Evolutionary conservation across 2,888 invertebrate genomes (phyloP).

Genomic region (Blera fallax): DNA sequence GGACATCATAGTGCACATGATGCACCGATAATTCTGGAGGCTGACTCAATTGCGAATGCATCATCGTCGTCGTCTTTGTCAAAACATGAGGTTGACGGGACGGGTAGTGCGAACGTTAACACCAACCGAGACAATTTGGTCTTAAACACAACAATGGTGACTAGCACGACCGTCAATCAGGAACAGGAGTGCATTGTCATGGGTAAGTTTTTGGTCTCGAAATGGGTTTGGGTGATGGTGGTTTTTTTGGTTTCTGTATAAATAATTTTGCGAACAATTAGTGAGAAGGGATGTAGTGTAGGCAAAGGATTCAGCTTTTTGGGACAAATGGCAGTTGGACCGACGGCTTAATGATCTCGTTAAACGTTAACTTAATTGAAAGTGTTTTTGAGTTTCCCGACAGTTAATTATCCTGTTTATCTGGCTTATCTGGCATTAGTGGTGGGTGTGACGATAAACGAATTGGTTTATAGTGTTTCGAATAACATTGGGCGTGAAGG

Average conservation of each 20-base stretch:
- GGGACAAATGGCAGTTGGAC: constrained; percentile 6
- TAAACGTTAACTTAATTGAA: constrained; percentile 57
- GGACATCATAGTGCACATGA: constrained; percentile 77
- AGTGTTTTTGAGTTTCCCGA: constrained; percentile 14
- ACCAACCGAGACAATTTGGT: constrained; percentile 53
- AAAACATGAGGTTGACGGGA: constrained; percentile 54
- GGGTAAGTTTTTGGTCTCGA: constrained; percentile 74
- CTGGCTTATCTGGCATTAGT: constrained; percentile 24
- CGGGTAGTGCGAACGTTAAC: constrained; percentile 41
- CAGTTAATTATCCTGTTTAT: constrained; percentile 51
- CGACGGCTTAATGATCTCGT: constrained; percentile 54
- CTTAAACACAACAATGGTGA: constrained; percentile 54
- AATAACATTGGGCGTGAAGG: background rate
- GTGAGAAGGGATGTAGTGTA: constrained; percentile 13
- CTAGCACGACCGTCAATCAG: constrained; percentile 69
- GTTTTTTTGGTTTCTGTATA: constrained; percentile 19
- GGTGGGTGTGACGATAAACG: constrained; percentile 27
- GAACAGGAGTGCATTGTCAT: constrained; percentile 76
- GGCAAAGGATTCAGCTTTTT: background rate
- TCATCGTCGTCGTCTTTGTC: constrained; percentile 39
- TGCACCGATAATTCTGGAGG: constrained; percentile 74
- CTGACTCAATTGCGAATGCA: constrained; percentile 78
- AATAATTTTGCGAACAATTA: constrained; percentile 58
- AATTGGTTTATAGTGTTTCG: constrained; percentile 35
- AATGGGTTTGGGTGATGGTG: background rate